Evolutionary conservation across 2,888 invertebrate genomes (phyloP), one percentile per base, ranked within the genome.

Genomic region (Acrobasis repandana): DNA sequence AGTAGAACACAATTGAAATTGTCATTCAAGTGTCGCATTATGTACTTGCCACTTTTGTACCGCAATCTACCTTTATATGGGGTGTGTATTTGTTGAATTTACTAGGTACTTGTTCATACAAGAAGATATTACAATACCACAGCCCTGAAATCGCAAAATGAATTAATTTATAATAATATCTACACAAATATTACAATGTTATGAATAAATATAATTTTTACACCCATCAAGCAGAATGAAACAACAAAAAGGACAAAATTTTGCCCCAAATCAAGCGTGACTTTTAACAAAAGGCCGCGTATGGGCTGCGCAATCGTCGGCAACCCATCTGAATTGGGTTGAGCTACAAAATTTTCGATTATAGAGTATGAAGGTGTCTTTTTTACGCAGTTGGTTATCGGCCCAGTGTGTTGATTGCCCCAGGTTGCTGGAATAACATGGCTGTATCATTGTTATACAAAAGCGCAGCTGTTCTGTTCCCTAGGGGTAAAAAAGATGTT

Each of bases 191-290:
- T 34, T 52, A 67, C 64, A 63, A 63, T 67, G 68, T 60, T 69
- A 67, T 36, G 18, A 71, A 85, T 82, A 73, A 74, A 70, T 75
- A 77, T 80, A 82, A 87, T 85, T 88, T 87, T 85, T 86, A 85
- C 86, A 90, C 86, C 83, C 82, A 85, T 88, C 86, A 84, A 74
- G 77, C 72, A 73, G 80, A 84, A 82, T 83, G 81, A 82, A 85
- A 88, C 81, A 89, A 91, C 90, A 90, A 91, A 90, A 90, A 89
- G 83, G 90, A 88, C 90, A 89, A 81, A 82, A 88, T 89, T 90
- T 88, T 79, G 85, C 78, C 82, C 80, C 83, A 85, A 90, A 90
- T 90, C 85, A 89, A 89, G 85, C 91, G 88, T 90, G 89, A 90
- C 90, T 87, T 86, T 82, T 79, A 82, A 88, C 86, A 87, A 88